Percentiles rank a stretch among this genome's conserved stretches.
Evolutionary conservation across 35 echinoderm and acorn worm genomes (phyloP).

Genomic region (Lytechinus variegatus): DNA sequence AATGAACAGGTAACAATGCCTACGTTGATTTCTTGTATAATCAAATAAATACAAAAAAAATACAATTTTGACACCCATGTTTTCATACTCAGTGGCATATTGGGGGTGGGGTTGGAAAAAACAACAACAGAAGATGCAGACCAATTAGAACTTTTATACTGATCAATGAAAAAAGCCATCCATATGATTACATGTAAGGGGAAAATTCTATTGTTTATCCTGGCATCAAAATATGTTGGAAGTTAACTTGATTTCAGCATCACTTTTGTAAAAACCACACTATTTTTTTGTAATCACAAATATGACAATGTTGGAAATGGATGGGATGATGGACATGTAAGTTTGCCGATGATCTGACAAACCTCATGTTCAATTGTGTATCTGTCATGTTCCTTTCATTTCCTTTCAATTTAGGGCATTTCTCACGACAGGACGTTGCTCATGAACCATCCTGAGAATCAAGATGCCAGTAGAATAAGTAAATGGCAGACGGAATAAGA

Average conservation of each 20-base stretch:
- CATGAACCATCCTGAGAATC: neutral
- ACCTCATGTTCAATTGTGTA: neutral
- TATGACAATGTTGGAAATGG: neutral
- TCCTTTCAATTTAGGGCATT: neutral
- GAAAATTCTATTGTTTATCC: too few relatives aligned
- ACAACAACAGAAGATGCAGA: too few relatives aligned
- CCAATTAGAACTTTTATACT: too few relatives aligned
- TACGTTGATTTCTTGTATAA: too few relatives aligned
- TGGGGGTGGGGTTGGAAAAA: too few relatives aligned
- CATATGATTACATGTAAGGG: too few relatives aligned
- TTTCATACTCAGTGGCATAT: neutral
- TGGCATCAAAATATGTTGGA: too few relatives aligned
- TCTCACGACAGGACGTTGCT: neutral
- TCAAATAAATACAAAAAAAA: neutral
- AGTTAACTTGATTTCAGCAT: neutral
- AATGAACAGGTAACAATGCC: too few relatives aligned
- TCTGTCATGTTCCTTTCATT: slow-evolving; percentile 18
- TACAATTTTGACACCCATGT: neutral
- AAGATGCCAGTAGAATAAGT: neutral
- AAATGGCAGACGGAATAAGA: neutral
- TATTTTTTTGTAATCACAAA: neutral
- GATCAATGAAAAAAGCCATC: too few relatives aligned
- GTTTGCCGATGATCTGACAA: neutral
- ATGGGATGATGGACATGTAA: neutral
- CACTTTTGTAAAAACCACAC: neutral